Evolutionary conservation across 2,113 vertebrate genomes (phyloP).

Genomic region (Pelodiscus sinensis): DNA sequence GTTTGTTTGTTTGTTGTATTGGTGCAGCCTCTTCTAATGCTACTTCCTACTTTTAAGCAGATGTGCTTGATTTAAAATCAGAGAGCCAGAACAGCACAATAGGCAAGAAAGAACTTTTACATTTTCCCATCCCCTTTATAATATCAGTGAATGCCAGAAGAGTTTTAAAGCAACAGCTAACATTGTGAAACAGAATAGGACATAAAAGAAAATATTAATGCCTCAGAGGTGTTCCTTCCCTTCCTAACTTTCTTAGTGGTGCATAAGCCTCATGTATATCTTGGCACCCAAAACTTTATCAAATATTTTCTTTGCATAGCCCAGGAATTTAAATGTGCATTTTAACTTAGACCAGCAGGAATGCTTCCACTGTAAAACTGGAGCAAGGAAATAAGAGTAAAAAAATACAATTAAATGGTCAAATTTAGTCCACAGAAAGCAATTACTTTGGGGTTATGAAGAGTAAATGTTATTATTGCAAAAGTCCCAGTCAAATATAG

Average conservation of each 20-base stretch:
- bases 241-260: constrained; percentile 28
- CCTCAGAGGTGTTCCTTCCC: constrained; percentile 18
- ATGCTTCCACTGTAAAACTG: not conserved
- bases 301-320: constrained; percentile 44
- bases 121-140: constrained; percentile 21
- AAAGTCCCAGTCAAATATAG: not conserved
- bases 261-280: constrained; percentile 19
- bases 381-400: not conserved
- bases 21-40: not conserved
- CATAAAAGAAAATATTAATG: constrained; percentile 35
- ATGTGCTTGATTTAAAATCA: not conserved
- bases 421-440: not conserved
- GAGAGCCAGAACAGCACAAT: not conserved
- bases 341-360: constrained; percentile 21
- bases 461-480: not conserved
- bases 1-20: not conserved
- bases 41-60: not conserved
- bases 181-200: constrained; percentile 40
- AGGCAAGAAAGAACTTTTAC: not conserved
- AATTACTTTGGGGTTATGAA: not conserved
- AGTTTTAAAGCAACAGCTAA: constrained; percentile 26
- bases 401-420: not conserved
- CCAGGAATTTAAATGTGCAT: constrained; percentile 23
- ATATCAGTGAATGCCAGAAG: constrained; percentile 22
- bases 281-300: constrained; percentile 39